Conservation (phyloP, 2,888 invertebrate genomes). For the Tenthredo amoena region DNA sequence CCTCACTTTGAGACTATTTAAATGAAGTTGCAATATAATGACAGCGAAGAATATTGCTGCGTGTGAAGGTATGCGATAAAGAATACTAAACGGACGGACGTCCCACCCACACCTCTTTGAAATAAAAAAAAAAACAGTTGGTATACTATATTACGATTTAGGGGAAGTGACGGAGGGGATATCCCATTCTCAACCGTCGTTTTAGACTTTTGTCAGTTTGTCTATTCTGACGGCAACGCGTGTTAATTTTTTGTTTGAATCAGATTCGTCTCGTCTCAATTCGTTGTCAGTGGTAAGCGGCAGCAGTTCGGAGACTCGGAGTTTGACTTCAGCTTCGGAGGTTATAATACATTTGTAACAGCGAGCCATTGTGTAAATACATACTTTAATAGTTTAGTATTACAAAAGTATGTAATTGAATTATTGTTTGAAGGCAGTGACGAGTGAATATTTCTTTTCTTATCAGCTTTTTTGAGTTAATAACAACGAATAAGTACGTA, state of each 20-base stretch:
- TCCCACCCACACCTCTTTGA: conserved; percentile 8
- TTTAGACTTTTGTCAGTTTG: neutral
- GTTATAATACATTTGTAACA: neutral
- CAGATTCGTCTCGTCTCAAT: neutral
- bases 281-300: neutral
- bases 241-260: conserved; percentile 29
- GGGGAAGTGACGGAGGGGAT: neutral
- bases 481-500: neutral
- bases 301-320: neutral
- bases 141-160: neutral
- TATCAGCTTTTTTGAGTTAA: neutral
- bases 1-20: neutral
- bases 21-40: conserved; percentile 18
- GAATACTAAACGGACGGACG: conserved; percentile 18
- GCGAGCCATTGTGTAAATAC: neutral
- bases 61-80: neutral
- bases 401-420: conserved; percentile 6
- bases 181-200: conserved; percentile 18
- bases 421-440: neutral
- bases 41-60: conserved; percentile 30
- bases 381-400: neutral
- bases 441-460: neutral
- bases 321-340: neutral
- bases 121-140: neutral
- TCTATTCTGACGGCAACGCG: neutral